Percentiles rank a stretch among this genome's conserved stretches.
These are phyloP conservation scores for Turritopsis dohrnii DNA, from an alignment of 30 jellyfish, hydroid and myxozoan genomes.

Conservation along the genomic window DNA sequence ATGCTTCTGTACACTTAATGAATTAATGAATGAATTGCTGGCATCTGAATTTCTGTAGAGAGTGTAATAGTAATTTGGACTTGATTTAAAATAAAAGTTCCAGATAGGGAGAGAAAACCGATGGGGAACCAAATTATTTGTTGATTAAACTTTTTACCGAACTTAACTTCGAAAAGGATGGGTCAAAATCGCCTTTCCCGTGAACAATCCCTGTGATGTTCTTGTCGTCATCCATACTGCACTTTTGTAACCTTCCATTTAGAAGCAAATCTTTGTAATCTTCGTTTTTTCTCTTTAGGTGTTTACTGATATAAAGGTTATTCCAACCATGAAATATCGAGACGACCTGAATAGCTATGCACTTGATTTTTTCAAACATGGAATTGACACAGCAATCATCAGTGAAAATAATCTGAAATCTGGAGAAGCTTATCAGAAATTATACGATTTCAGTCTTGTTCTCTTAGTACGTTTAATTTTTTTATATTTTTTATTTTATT, in stretches of 20 bases:
- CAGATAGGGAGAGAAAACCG: no score
- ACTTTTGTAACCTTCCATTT: not conserved
- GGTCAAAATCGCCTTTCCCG: no score
- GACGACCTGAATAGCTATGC: slow-evolving; percentile 23
- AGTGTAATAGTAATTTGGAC: no score
- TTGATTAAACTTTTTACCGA: no score
- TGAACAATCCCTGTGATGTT: no score
- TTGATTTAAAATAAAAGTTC: no score
- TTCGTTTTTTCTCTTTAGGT: not conserved
- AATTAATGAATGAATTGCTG: no score
- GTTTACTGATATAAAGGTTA: slow-evolving; percentile 13
- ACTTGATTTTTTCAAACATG: slow-evolving; percentile 24
- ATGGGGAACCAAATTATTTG: no score
- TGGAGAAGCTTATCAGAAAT: slow-evolving; percentile 10
- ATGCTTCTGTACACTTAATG: no score
- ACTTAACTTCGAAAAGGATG: no score
- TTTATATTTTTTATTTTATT: not conserved
- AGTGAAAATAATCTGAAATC: slow-evolving; percentile 8
- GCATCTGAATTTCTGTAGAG: no score
- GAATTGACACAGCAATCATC: not conserved
- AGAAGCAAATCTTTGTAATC: not conserved
- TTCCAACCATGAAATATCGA: not conserved
- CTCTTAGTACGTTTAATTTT: not conserved
- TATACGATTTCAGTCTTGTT: slow-evolving; percentile 10
- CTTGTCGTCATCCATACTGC: no score